Conservation (phyloP, 2,113 vertebrate species). For the Plectropomus leopardus region DNA sequence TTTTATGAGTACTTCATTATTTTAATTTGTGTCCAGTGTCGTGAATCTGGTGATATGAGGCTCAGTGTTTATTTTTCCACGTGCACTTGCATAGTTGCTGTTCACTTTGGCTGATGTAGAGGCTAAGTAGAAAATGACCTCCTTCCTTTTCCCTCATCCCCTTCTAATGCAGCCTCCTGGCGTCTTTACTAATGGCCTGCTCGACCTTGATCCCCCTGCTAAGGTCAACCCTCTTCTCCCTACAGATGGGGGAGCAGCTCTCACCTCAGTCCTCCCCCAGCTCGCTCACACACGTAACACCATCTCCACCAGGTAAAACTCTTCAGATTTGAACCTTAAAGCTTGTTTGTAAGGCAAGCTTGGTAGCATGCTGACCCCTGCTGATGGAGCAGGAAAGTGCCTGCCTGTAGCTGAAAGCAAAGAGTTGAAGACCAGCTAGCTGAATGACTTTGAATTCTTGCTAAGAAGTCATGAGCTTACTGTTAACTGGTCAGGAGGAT, state of each 20-base stretch:
- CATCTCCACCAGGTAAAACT: conserved; percentile 85
- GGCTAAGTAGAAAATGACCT: conserved; percentile 40
- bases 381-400: conserved; percentile 6
- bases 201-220: conserved; percentile 81
- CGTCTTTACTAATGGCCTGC: conserved; percentile 87
- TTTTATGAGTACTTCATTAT: not conserved
- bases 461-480: not conserved
- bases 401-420: not conserved
- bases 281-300: conserved; percentile 82
- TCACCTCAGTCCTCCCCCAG: conserved; percentile 63
- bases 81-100: conserved; percentile 24
- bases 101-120: conserved; percentile 22
- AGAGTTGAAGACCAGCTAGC: not conserved
- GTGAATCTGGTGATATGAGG: not conserved
- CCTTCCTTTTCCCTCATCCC: conserved; percentile 33
- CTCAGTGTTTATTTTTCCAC: not conserved
- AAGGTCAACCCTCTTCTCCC: conserved; percentile 79
- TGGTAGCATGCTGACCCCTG: conserved; percentile 38
- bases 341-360: conserved; percentile 19
- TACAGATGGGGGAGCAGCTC: conserved; percentile 72
- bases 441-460: not conserved
- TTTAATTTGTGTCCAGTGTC: not conserved
- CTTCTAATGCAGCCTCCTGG: conserved; percentile 81
- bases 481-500: no score
- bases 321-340: not conserved